phyloP scores from a whole-genome alignment of 2,113 vertebrate genomes.

The Crotalus helleri region DNA sequence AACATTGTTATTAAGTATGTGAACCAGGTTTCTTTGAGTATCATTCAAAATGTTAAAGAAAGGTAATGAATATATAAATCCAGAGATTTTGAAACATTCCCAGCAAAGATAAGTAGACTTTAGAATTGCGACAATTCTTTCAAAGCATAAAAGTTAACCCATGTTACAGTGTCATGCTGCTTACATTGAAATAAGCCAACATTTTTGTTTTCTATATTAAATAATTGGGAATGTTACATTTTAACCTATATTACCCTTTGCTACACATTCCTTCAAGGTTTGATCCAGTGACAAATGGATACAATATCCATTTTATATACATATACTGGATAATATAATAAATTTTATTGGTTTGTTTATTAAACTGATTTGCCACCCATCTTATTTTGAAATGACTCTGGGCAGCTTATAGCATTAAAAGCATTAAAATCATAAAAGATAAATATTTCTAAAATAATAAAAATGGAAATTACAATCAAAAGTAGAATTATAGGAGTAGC shows the following conservation, averaged over 20 bases:
- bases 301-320: background rate
- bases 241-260: background rate
- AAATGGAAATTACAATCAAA: background rate
- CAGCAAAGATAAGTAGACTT: slow-evolving; percentile 13
- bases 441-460: background rate
- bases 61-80: background rate
- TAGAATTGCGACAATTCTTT: background rate
- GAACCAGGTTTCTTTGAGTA: background rate
- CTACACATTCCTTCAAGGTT: background rate
- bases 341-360: too few relatives aligned
- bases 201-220: slow-evolving; percentile 18
- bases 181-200: slow-evolving; percentile 11
- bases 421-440: background rate
- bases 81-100: slow-evolving; percentile 13
- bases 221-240: background rate
- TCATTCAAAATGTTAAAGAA: slow-evolving; percentile 16
- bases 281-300: background rate
- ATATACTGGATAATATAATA: background rate
- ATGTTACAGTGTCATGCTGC: background rate
- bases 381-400: background rate
- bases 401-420: background rate
- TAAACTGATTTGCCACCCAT: background rate
- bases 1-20: slow-evolving; percentile 8
- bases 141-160: background rate
- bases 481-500: background rate